These are phyloP conservation scores for Oriolus oriolus DNA, from an alignment of 2,113 vertebrate species.

Conservation along the genomic window DNA sequence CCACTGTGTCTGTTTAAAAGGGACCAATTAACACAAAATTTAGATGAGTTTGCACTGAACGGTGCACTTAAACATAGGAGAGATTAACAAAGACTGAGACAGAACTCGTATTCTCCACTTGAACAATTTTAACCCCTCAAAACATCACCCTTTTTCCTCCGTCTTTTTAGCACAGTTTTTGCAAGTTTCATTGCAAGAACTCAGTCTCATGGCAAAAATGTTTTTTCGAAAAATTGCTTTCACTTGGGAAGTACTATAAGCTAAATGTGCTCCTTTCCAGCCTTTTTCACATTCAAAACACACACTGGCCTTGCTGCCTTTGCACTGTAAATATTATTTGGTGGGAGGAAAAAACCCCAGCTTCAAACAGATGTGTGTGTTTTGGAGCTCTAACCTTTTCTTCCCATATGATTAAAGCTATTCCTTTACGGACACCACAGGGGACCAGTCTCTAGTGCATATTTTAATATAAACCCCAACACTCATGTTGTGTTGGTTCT, in stretches of 20 bases:
- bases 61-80: background rate
- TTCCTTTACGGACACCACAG: slow-evolving; percentile 84
- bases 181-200: slow-evolving; percentile 43
- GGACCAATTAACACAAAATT: background rate
- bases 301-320: slow-evolving; percentile 78
- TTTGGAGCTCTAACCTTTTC: slow-evolving; percentile 86
- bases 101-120: background rate
- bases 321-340: slow-evolving; percentile 83
- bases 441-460: slow-evolving; percentile 84
- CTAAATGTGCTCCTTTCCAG: slow-evolving; percentile 61
- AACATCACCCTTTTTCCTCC: background rate
- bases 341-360: slow-evolving; percentile 68
- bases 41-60: background rate
- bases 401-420: slow-evolving; percentile 87
- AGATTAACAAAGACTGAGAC: background rate
- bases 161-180: background rate
- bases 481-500: slow-evolving; percentile 86
- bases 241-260: slow-evolving; percentile 42
- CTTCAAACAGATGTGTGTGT: slow-evolving; percentile 86
- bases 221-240: slow-evolving; percentile 51
- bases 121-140: slow-evolving; percentile 29
- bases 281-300: slow-evolving; percentile 80
- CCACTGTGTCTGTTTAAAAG: background rate
- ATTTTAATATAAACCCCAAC: slow-evolving; percentile 84
- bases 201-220: background rate